Evolutionary conservation across 2,113 vertebrate genomes (phyloP), one percentile per base, ranked within the genome.

Genomic region (Colinus virginianus): DNA sequence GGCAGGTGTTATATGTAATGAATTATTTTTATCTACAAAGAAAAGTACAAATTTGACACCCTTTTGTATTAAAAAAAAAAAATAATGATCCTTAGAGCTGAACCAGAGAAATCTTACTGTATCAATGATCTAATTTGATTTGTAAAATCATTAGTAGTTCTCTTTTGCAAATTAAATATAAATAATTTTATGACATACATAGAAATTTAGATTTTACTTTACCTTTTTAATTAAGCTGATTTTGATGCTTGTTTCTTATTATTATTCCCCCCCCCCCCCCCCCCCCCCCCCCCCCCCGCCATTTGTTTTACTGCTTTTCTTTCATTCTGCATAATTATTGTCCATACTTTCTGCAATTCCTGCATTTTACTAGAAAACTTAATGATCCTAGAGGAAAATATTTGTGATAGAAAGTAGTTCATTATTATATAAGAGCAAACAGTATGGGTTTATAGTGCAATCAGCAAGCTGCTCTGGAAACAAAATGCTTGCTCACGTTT

Each of bases 381-480:
- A 92, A 71, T 13, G 90, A 82, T 46, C 64, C 90, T 59, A 62
- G 76, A 59, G 72, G 51, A 88, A 69, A 76, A 61, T 6, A 8
- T 88, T 90, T 62, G 49, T 22, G 32, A 23, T 15, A 36, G 53
- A 61, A 74, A 90, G 72, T 6, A 53, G 66, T 82, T 79, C 20
- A 7, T 42, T 55, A 28, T 64, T 67, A 3, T 6, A 9, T 22
- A 72, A 34, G 86, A 70, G 88, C 69, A 80, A 46, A n/a, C 7
- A 3, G 28, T 5, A 7, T 21, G 78, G 17, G 3, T 83, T 94
- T 94, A 13, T 16, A 34, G 83, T 6, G 90, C 28, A 20, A 66
- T n/a, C 6, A 3, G 74, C 90, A 82, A 66, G 95, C 94, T 85
- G 90, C 90, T 70, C 70, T 5, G 71, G 32, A 74, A 91, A 90